These are phyloP conservation scores for Nephrotoma appendiculata DNA, from an alignment of 2,888 invertebrate species.

Conservation along the genomic window DNA sequence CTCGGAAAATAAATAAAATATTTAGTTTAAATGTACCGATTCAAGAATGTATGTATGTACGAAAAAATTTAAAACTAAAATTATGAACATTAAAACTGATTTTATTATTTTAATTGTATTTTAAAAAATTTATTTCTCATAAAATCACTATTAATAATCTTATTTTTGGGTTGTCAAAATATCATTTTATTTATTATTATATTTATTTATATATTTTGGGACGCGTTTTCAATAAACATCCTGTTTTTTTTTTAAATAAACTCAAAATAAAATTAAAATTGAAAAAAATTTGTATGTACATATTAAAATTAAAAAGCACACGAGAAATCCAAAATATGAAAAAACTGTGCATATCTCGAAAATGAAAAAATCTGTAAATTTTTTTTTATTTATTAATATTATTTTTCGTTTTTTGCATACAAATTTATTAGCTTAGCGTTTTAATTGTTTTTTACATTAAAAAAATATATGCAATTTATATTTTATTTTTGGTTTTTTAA, in stretches of 20 bases:
- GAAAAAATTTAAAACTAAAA: too few relatives aligned
- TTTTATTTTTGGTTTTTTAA: not conserved
- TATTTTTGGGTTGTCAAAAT: not conserved
- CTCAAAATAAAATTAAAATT: not conserved
- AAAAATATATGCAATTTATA: not conserved
- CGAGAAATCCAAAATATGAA: not conserved
- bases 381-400: not conserved
- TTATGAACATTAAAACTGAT: not conserved
- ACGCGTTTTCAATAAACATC: not conserved
- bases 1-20: too few relatives aligned
- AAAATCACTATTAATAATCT: not conserved
- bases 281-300: not conserved
- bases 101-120: not conserved
- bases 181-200: not conserved
- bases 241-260: not conserved
- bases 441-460: not conserved
- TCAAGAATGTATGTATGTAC: too few relatives aligned
- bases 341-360: not conserved
- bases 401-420: not conserved
- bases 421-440: not conserved
- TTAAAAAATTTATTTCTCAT: not conserved
- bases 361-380: not conserved
- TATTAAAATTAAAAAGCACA: not conserved
- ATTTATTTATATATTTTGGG: not conserved
- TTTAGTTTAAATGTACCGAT: too few relatives aligned